Evolutionary conservation across 1,140 invertebrate genomes (phyloP), one percentile per base, ranked within the genome.

Genomic region (Tribolium madens): DNA sequence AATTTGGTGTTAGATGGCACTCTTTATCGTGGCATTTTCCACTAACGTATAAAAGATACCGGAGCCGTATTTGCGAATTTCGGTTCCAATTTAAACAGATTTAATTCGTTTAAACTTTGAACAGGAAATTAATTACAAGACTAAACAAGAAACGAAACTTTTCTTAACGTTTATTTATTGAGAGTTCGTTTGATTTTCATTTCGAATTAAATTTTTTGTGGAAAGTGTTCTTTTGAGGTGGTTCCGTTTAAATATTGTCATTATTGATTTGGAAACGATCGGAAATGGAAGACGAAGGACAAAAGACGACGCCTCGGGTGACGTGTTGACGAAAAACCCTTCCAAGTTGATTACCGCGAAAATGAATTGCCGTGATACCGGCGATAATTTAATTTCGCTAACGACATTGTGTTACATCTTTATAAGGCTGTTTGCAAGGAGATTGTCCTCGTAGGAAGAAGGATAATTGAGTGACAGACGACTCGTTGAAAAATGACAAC

Each of bases 381-480:
- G 10, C 57, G 57, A 64, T 64, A 64, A 64, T 64, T 64, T 64
- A 42, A 64, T 64, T 33, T 2, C 21, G 57, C 26, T 64, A 64
- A 64, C 57, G 26, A 64, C 57, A 26, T 33, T 64, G 57, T 26
- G 52, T 57, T 57, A 57, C 57, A 64, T 64, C 57, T 64, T 64
- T 64, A 64, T 64, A 33, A 64, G 31, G 31, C 26, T 64, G 57
- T 64, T 64, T 53, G 52, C 14, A 15, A 18, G 52, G 57, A 31
- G 57, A 64, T 64, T 33, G 57, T 64, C 57, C 26, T 33, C 13
- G 21, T 1, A 2, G 21, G 26, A 64, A 14, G 52, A 36, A 64
- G 26, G 57, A 64, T 64, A 64, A 64, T 64, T 64, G 57, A 64
- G 57, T 64, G 57, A 64, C 57, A 57, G 52, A 26, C 57, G 57